Base-by-base conservation (phyloP, 2,113 vertebrate genomes). In the Ageneiosus marmoratus region DNA sequence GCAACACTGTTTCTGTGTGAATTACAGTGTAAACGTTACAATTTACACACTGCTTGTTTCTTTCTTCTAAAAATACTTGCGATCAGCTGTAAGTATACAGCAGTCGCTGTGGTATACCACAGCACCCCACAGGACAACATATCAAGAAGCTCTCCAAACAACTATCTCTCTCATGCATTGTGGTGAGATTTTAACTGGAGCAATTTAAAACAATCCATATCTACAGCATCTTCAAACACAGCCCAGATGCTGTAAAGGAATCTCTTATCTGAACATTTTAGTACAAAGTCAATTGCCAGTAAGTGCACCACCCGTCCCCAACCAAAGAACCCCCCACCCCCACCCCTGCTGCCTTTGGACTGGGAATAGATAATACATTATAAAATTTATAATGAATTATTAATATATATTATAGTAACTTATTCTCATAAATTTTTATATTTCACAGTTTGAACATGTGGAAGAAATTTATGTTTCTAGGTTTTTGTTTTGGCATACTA, bases 181-280 rank as follows among this genome's bases (percentile, higher is more conserved):
- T 46, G 37, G 53, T 6, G 69, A 65, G 53, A 70, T 63, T 65
- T 85, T 79, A 63, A 79, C 51, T 69, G 82, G 46, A 83, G 65
- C 62, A 24, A 73, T 77, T 85, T 79, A 83, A 84, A 83, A 65
- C 60, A 79, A 29, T 73, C 65, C 32, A 16, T 78, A 78, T 86
- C 81, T 77, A 48, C 48, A 80, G 65, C 56, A 51, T 77, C 87
- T 50, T 82, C 76, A 78, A 84, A 85, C 79, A 72, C 67, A 44
- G 81, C 62, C 48, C 70, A 63, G 77, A 87, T 86, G 86, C 85
- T 83, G 77, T 80, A 82, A 79, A 84, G 85, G 83, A 86, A 89
- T 90, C 81, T 89, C 83, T 92, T 91, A 91, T 92, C 92, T 90
- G 70, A 56, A 88, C 69, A 56, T 63, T 18, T 10, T 53, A 79